Evolutionary conservation across 2,113 vertebrate species (phyloP), one percentile per base, ranked within the genome.

Genomic region (Silurus meridionalis): DNA sequence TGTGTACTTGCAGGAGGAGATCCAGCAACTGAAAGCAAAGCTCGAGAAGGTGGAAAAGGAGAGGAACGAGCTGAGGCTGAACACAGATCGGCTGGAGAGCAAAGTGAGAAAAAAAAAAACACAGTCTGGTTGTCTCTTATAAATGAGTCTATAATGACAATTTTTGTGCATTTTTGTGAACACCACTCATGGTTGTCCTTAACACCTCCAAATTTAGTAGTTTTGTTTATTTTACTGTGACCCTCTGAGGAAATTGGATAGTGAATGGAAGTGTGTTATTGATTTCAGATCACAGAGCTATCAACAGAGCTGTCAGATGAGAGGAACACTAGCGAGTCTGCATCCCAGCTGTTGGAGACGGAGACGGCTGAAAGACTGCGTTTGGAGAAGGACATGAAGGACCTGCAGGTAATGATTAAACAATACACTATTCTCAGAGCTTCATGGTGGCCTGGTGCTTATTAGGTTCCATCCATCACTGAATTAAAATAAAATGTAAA

Each of bases 41-140:
- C 91, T 99, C 0, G 98, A 99, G 92, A 98, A 95, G 92, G 96
- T 96, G 91, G 98, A 99, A 92, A 99, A 97, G 88, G 98, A 99
- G 90, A 94, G 97, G 58, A 98, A 97, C 37, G 98, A 99, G 92
- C 94, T 98, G 86, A 95, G 97, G 57, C 95, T 98, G 91, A 97
- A 94, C 94, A 96, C 94, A 0, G 97, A 99, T 94, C 96, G 97
- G 82, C 92, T 99, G 92, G 98, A 99, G 93, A 97, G 95, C 94
- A 97, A 96, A 94, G 98, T 99, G 92, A 87, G 86, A 60, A 46
- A 74, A 57, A 53, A 52, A 0, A 14, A 25, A 57, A n/a, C 21
- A 7, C 72, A 1, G 4, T 3, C 28, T 19, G 19, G 9, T 4
- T 60, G 21, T n/a, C 7, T n/a, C 19, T 69, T 69, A 55, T 13